phyloP scores from a whole-genome alignment of 2,113 vertebrate species.

The Lanius ludovicianus region DNA sequence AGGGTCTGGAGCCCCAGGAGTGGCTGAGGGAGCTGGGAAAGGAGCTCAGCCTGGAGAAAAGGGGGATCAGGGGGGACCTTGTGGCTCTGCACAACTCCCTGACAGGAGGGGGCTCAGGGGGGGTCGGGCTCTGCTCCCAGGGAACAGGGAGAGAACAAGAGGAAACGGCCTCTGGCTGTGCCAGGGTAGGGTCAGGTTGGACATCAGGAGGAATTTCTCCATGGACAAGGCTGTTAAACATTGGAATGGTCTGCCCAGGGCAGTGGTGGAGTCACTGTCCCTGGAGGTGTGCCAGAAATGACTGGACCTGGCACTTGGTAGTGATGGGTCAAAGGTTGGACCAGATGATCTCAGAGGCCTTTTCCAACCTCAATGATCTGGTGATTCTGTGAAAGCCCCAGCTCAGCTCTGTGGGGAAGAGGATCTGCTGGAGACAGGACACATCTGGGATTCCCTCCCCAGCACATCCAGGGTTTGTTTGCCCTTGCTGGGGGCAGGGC shows the following conservation, averaged over 20 bases:
- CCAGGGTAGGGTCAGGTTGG: background rate
- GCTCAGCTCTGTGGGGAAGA: background rate
- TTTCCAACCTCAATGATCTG: background rate
- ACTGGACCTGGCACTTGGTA: background rate
- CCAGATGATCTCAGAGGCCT: background rate
- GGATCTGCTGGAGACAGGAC: background rate
- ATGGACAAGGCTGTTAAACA: background rate
- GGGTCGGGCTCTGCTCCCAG: accelerated
- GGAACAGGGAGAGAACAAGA: background rate
- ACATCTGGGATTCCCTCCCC: background rate
- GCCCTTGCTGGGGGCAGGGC: accelerated
- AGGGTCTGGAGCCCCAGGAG: background rate
- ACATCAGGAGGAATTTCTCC: background rate
- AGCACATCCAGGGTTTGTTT: background rate
- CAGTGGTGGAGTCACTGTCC: background rate
- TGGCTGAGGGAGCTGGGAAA: accelerated
- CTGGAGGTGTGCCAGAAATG: background rate
- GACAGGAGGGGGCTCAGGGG: accelerated
- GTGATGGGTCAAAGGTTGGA: background rate
- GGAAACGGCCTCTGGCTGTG: accelerated
- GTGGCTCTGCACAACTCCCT: background rate
- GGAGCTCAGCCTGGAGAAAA: background rate
- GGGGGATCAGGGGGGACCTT: background rate
- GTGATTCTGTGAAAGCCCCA: background rate
- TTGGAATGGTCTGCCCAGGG: background rate